Evolutionary conservation across 2,797 vertebrate species (phyloP).

Genomic region (Propithecus perrieri): DNA sequence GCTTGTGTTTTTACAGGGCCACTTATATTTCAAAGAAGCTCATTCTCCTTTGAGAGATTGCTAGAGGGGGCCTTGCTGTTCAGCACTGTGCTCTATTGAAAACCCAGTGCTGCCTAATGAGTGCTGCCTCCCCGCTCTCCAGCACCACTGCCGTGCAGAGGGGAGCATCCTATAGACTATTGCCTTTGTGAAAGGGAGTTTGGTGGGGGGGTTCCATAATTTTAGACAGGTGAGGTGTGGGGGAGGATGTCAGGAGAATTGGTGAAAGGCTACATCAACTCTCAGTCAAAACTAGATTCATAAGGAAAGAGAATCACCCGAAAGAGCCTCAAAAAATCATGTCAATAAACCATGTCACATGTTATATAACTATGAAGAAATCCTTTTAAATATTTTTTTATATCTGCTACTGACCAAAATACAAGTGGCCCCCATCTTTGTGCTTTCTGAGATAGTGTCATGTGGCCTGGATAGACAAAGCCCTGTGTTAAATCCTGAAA

Average conservation of each 20-base stretch:
- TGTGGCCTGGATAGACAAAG: background rate
- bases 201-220: background rate
- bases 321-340: background rate
- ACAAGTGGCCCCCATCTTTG: background rate
- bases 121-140: background rate
- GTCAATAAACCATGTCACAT: background rate
- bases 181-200: background rate
- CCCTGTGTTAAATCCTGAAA: background rate
- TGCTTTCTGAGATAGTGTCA: background rate
- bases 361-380: background rate
- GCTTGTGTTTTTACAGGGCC: constrained; percentile 65
- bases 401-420: constrained; percentile 3
- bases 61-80: background rate
- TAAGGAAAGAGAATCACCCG: constrained; percentile 33
- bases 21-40: constrained; percentile 73
- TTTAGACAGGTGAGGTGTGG: background rate
- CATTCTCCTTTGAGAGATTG: constrained; percentile 37
- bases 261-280: background rate
- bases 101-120: constrained; percentile 10
- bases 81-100: background rate
- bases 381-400: background rate
- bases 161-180: background rate
- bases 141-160: background rate
- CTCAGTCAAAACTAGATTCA: background rate
- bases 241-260: background rate